Base-by-base conservation (phyloP, 2,888 invertebrate genomes). In the Gymnoscelis rufifasciata region DNA sequence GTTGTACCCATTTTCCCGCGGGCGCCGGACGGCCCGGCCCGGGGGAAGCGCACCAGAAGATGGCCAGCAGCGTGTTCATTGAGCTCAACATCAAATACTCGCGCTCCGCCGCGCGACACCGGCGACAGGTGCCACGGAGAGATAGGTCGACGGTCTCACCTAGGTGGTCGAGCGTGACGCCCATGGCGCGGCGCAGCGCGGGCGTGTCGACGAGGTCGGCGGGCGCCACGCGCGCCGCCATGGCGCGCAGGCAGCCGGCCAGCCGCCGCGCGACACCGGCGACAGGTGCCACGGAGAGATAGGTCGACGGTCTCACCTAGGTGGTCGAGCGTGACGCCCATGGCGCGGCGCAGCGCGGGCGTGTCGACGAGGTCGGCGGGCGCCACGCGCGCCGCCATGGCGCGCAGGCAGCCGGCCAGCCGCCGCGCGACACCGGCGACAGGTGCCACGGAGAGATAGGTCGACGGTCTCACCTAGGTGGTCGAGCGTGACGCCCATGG, bases 221-320 rank as follows among this genome's bases (percentile, higher is more conserved):
- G 0, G 96, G 95, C 47, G 93, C 91, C 40, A 95, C 90, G 64
- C 93, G 91, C 68, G 93, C 94, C 7, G 93, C 91, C 74, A 96
- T 92, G 53, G 92, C 93, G 5, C 93, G 91, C 60, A 97, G 83
- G 69, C 93, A 94, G n/a, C n/a, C n/a, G n/a, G n/a, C n/a, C n/a
- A n/a, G n/a, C n/a, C n/a, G n/a, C n/a, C 26, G n/a, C n/a, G 2
- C 26, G 26, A 11, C 28, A 10, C 8, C 28, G 1, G 5, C 11
- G 10, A 5, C 10, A 7, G 12, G 14, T 8, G 14, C 12, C 13
- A 8, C 8, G 14, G 4, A 2, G 8, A 1, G n/a, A 15, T 33
- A 15, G 33, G 2, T 31, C 4, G 1, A 6, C 73, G 70, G 10
- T 33, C 74, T 71, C 11, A 90, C 83, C 64, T 57, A 90, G 60